Evolutionary conservation across 2,113 vertebrate genomes (phyloP).

Genomic region (Riparia riparia): DNA sequence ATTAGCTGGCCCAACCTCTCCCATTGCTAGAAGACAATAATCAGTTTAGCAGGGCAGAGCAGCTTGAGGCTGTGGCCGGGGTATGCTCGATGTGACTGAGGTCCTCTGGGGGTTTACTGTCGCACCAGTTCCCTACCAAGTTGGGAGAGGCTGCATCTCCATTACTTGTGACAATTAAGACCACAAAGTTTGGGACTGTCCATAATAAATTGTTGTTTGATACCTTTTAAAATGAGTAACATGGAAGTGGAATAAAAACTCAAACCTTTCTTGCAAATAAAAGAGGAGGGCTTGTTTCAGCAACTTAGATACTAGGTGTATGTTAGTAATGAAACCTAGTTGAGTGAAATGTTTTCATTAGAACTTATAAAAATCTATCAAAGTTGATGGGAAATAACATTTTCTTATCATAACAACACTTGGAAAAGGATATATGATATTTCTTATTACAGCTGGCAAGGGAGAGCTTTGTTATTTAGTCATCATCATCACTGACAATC

Average conservation of each 20-base stretch:
- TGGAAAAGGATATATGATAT: neutral
- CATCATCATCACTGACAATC: neutral
- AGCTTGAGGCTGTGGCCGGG: neutral
- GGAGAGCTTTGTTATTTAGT: neutral
- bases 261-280: neutral
- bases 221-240: neutral
- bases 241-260: neutral
- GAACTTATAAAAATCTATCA: neutral
- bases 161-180: too few relatives aligned
- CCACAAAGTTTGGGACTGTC: neutral
- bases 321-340: neutral
- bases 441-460: neutral
- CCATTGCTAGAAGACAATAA: neutral
- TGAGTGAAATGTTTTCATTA: neutral
- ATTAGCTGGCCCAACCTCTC: neutral
- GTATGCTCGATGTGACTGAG: fast-evolving
- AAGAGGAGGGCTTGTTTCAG: neutral
- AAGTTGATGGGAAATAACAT: neutral
- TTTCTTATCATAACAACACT: neutral
- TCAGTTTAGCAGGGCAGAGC: neutral
- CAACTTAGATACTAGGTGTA: neutral
- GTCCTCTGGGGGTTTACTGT: neutral
- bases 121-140: neutral
- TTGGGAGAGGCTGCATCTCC: neutral
- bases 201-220: neutral